These are phyloP conservation scores for Pseudochirops cupreus DNA, from an alignment of 2,797 vertebrate species.

Conservation along the genomic window DNA sequence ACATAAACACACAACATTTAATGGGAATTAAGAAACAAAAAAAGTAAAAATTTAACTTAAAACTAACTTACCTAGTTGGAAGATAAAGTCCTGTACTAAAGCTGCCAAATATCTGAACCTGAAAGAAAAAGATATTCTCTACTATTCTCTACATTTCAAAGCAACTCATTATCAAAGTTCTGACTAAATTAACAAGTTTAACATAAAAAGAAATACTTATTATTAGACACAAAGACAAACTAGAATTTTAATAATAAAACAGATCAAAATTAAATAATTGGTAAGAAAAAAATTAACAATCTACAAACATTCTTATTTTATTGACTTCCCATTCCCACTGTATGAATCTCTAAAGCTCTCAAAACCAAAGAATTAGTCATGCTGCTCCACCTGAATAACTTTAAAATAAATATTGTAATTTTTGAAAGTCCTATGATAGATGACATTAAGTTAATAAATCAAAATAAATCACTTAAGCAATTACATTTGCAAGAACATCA, in stretches of 20 bases:
- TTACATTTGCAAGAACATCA: not conserved
- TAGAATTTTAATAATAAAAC: not conserved
- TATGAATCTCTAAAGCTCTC: not conserved
- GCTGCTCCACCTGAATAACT: not conserved
- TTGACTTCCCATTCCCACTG: not conserved
- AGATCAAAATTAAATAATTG: not conserved
- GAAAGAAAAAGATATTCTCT: conserved; percentile 62
- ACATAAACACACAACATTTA: not conserved
- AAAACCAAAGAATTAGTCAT: not conserved
- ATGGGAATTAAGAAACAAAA: not conserved
- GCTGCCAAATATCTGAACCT: conserved; percentile 99
- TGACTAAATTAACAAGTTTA: not conserved
- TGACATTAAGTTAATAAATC: not conserved
- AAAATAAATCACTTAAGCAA: not conserved
- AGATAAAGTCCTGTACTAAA: conserved; percentile 99
- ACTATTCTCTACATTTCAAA: conserved; percentile 27
- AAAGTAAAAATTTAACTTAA: accelerated
- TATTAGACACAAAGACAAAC: not conserved
- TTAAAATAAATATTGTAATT: not conserved
- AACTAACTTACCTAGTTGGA: conserved; percentile 93
- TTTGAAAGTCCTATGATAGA: not conserved
- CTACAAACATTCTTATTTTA: not conserved
- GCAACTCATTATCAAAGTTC: not conserved
- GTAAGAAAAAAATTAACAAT: not conserved
- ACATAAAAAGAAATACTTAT: not conserved